These are phyloP conservation scores for Zapus hudsonius DNA, from an alignment of 2,113 vertebrate genomes.

Conservation along the genomic window DNA sequence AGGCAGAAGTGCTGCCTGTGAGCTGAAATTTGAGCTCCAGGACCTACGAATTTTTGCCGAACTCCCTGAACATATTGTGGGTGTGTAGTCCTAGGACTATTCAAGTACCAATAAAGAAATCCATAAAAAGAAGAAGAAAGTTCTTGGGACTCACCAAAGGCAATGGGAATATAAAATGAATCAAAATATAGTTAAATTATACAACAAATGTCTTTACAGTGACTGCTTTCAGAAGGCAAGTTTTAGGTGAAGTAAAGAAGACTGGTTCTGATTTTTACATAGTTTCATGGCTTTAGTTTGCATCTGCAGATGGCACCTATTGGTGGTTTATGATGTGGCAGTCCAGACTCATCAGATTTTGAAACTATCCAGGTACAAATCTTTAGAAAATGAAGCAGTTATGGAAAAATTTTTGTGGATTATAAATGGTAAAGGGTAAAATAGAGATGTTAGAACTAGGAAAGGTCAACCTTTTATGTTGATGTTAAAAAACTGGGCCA, in stretches of 20 bases:
- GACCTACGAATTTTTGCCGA: no score
- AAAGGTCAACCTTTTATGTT: background rate
- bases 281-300: background rate
- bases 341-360: background rate
- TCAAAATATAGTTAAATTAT: background rate
- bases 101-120: background rate
- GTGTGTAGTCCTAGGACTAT: background rate
- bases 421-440: background rate
- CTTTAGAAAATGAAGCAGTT: background rate
- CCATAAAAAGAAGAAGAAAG: background rate
- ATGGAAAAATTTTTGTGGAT: background rate
- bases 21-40: no score
- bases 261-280: background rate
- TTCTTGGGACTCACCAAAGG: background rate
- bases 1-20: no score
- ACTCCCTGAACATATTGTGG: background rate
- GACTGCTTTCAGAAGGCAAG: conserved; percentile 16
- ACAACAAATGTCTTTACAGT: background rate
- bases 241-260: background rate
- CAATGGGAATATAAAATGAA: background rate
- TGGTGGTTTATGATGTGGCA: background rate
- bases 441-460: background rate
- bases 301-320: background rate
- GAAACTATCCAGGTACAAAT: conserved; percentile 33
- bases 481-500: conserved; percentile 24